These are phyloP conservation scores for Xenopus petersii DNA, from an alignment of 2,797 vertebrate species.

Conservation along the genomic window DNA sequence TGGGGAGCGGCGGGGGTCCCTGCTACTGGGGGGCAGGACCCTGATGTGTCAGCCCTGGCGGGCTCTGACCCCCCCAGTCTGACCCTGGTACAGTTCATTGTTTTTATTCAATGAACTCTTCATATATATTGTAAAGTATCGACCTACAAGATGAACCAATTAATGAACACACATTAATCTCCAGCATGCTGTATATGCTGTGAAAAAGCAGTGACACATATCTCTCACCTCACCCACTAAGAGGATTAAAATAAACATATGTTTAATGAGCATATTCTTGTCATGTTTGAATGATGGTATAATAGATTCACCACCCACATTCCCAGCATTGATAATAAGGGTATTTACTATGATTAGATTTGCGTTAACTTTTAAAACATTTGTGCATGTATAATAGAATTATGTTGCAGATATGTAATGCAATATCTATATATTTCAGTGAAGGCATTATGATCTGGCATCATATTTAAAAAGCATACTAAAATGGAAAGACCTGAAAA, in stretches of 20 bases:
- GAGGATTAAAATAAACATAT: conserved; percentile 43
- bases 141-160: no score
- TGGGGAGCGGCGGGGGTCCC: no score
- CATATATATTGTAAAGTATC: no score
- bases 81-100: no score
- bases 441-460: background rate
- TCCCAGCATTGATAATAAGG: conserved; percentile 33
- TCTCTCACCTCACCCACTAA: conserved; percentile 44
- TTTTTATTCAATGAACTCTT: no score
- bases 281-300: conserved; percentile 38
- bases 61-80: no score
- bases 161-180: no score
- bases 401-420: conserved; percentile 20
- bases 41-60: no score
- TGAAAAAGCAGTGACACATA: conserved; percentile 39
- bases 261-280: conserved; percentile 34
- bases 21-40: no score
- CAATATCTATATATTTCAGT: background rate
- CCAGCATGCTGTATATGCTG: conserved; percentile 10
- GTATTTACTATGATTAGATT: conserved; percentile 29
- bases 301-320: conserved; percentile 41
- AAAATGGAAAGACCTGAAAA: no score
- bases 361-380: conserved; percentile 17
- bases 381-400: conserved; percentile 1
- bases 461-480: no score